These are phyloP conservation scores for Hipposideros armiger DNA, from an alignment of 2,113 vertebrate genomes.

Conservation along the genomic window DNA sequence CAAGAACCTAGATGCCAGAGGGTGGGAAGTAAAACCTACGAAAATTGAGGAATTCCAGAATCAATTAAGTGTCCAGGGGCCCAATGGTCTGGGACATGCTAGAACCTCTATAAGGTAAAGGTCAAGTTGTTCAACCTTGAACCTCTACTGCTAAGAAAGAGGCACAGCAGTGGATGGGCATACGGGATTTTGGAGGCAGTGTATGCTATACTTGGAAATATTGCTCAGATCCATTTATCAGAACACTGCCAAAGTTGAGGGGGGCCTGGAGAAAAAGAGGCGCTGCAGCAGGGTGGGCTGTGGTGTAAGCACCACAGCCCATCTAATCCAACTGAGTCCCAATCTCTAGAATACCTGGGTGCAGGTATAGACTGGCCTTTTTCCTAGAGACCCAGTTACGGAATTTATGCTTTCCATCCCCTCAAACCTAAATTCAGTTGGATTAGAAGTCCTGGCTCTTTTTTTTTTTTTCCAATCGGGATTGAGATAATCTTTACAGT, in stretches of 20 bases:
- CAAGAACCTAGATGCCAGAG: background rate
- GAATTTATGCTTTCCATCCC: background rate
- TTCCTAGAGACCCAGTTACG: background rate
- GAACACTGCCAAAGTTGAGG: background rate
- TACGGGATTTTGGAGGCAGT: background rate
- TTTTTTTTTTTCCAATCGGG: too few relatives aligned
- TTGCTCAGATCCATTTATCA: background rate
- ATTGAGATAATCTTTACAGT: background rate
- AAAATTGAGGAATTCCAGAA: background rate
- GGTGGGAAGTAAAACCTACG: background rate
- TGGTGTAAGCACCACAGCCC: background rate
- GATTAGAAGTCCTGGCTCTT: background rate
- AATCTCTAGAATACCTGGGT: background rate
- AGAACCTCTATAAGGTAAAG: background rate
- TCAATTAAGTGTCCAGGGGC: background rate
- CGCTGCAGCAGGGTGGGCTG: background rate
- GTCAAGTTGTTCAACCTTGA: background rate
- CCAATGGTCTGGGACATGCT: background rate
- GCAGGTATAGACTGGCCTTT: background rate
- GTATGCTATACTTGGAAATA: background rate
- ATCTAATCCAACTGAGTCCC: background rate
- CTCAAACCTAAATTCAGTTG: background rate
- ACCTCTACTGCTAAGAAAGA: background rate
- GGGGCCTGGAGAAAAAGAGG: background rate
- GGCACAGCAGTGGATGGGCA: background rate